Conservation (phyloP, 2,797 vertebrate species). For the Pteronotus mesoamericanus region DNA sequence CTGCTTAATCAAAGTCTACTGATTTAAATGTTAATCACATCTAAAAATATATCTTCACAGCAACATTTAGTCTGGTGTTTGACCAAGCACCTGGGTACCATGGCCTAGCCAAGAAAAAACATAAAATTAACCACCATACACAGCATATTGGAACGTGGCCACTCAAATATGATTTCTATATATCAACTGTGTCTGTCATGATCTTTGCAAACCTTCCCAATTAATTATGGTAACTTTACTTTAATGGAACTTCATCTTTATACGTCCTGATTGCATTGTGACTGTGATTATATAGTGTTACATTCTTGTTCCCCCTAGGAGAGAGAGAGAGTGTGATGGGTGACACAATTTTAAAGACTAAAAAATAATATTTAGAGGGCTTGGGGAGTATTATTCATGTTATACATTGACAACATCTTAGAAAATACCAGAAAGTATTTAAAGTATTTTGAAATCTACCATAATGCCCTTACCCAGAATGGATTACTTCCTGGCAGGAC, state of each 20-base stretch:
- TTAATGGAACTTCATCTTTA: not conserved
- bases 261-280: not conserved
- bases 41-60: not conserved
- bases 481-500: not conserved
- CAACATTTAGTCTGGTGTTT: not conserved
- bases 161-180: not conserved
- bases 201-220: not conserved
- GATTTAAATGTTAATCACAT: conserved; percentile 2
- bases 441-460: conserved; percentile 28
- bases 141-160: not conserved
- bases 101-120: not conserved
- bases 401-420: not conserved
- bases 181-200: not conserved
- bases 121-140: not conserved
- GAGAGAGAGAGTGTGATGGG: not conserved
- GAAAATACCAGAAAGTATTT: conserved; percentile 1
- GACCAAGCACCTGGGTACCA: not conserved
- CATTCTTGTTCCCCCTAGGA: not conserved
- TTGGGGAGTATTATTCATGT: not conserved
- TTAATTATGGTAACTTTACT: not conserved
- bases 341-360: conserved; percentile 25
- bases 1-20: not conserved
- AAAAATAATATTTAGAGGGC: not conserved
- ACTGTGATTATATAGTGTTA: not conserved
- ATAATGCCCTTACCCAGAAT: not conserved